Evolutionary conservation across 2,888 invertebrate species (phyloP).

Genomic region (Hartigia nigra): DNA sequence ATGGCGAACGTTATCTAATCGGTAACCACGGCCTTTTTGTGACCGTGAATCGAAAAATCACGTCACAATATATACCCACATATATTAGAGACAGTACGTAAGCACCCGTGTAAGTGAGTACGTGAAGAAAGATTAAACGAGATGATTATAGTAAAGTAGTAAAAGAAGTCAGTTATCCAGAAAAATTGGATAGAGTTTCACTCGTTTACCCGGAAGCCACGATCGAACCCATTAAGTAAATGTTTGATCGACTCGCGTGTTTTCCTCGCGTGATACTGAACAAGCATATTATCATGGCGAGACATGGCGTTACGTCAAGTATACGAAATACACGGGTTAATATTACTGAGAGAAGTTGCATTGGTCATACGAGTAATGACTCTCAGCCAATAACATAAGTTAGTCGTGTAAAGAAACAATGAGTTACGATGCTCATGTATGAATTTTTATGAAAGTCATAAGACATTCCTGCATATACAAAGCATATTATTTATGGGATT

Average conservation of each 20-base stretch:
- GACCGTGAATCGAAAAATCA: too few species aligned
- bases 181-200: neutral
- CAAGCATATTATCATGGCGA: neutral
- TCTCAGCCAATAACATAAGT: too few species aligned
- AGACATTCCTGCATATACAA: neutral
- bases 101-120: neutral
- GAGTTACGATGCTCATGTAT: neutral
- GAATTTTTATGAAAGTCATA: neutral
- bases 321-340: neutral
- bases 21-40: too few species aligned
- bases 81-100: neutral
- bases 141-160: neutral
- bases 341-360: neutral
- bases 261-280: neutral
- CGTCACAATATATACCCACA: too few species aligned
- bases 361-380: neutral
- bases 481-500: neutral
- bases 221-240: neutral
- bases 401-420: neutral
- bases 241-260: neutral
- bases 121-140: neutral
- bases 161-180: neutral
- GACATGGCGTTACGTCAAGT: neutral
- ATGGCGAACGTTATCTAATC: too few species aligned
- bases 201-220: neutral